phyloP scores from a whole-genome alignment of 2,888 invertebrate species.

The Synanthedon formicaeformis region DNA sequence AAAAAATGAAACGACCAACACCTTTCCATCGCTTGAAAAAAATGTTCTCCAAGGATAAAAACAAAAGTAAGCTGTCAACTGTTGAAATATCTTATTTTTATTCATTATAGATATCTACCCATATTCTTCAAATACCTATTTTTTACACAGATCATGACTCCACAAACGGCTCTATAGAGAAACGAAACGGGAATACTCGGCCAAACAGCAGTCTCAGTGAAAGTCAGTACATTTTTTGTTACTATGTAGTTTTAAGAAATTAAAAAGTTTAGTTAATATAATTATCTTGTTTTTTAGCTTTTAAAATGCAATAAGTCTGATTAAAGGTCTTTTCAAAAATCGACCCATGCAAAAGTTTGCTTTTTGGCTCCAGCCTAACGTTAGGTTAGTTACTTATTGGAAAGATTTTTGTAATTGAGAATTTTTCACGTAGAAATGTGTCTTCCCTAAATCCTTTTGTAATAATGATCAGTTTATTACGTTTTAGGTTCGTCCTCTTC shows the following conservation, averaged over 20 bases:
- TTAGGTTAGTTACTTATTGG: too few relatives aligned
- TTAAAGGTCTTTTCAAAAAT: too few relatives aligned
- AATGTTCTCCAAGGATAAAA: slow-evolving; percentile 77
- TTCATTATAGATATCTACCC: not conserved
- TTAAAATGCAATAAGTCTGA: too few relatives aligned
- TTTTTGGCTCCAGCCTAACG: too few relatives aligned
- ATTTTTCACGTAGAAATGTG: too few relatives aligned
- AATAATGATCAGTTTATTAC: slow-evolving; percentile 2
- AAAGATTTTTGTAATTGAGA: too few relatives aligned
- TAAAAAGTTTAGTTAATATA: too few relatives aligned
- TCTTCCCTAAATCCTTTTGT: not conserved
- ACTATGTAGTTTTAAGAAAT: too few relatives aligned
- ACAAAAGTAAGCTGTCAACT: slow-evolving; percentile 40
- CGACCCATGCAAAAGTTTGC: too few relatives aligned
- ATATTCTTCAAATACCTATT: slow-evolving; percentile 9
- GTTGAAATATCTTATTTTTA: too few relatives aligned
- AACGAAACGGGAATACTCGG: slow-evolving; percentile 54
- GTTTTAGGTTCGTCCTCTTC: slow-evolving; percentile 80
- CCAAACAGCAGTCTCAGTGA: slow-evolving; percentile 63
- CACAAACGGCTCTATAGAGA: slow-evolving; percentile 49
- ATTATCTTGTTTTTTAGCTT: too few relatives aligned
- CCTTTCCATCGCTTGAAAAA: slow-evolving; percentile 84
- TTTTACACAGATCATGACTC: slow-evolving; percentile 37
- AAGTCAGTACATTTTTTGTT: slow-evolving; percentile 32
- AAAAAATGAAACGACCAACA: slow-evolving; percentile 80